Base-by-base conservation (phyloP, 2,113 vertebrate genomes). In the Procavia capensis region DNA sequence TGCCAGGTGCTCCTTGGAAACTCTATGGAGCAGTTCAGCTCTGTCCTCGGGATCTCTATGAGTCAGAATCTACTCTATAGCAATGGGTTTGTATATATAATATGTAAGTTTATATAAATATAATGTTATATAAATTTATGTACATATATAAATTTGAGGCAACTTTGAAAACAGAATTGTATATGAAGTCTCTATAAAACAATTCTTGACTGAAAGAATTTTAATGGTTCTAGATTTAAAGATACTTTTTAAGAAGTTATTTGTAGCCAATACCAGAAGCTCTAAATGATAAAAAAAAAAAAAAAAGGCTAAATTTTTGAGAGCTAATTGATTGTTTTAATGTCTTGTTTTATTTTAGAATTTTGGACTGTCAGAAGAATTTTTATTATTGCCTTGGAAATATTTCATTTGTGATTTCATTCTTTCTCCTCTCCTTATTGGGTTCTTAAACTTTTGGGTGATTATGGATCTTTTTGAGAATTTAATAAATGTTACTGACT, bases 321-420 rank as follows among this genome's bases (percentile, higher is more conserved):
- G 34, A 92, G 36, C 14, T 39, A 82, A 70, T 76, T 68, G 57
- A 79, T 66, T 76, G 85, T 90, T 85, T 61, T 70, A 57, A 89
- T 61, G 34, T 27, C 5, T 7, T 96, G 14, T 64, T 64, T 92
- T 83, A 80, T 81, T 88, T 91, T 66, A 68, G 4, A 89, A 24
- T 22, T 89, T 45, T 31, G 1, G 4, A 2, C 54, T 34, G 39
- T 29, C 47, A 16, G 87, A 82, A 5, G 61, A 45, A 13, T 82
- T 54, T 84, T 84, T 47, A 76, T 57, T 90, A 75, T 83, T 91
- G 9, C 36, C 0, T 88, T 76, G 29, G 39, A 68, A 76, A 78
- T 64, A 75, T 76, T 88, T 95, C 9, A 61, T 88, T 84, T 90
- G 14, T 84, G 59, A 85, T 72, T 36, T 84, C 70, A 57, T 93